Conservation (phyloP, 2,888 invertebrate species). For the Lochmaea crataegi region DNA sequence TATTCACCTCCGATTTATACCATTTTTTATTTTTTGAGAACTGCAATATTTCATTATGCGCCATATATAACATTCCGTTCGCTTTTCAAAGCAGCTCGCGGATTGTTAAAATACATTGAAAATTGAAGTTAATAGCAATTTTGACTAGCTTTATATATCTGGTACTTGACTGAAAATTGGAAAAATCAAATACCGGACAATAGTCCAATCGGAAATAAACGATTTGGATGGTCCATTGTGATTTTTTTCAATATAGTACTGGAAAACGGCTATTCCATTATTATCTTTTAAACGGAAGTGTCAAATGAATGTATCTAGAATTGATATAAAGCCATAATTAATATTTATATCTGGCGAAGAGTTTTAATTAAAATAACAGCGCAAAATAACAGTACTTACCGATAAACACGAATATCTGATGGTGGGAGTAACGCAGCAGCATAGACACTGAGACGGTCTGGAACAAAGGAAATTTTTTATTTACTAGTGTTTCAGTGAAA, state of each 20-base stretch:
- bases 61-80: background rate
- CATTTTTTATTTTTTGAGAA: background rate
- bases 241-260: background rate
- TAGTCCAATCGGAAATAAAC: constrained; percentile 8
- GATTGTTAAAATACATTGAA: background rate
- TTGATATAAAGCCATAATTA: background rate
- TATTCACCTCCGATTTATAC: background rate
- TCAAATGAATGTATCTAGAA: constrained; percentile 2
- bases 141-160: background rate
- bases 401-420: constrained; percentile 99
- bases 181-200: constrained; percentile 10
- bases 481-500: too few relatives aligned
- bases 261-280: background rate
- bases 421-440: constrained; percentile 97
- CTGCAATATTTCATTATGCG: background rate
- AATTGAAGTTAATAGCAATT: constrained; percentile 8
- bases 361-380: too few relatives aligned
- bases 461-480: constrained; percentile 63
- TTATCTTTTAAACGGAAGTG: background rate
- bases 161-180: constrained; percentile 3
- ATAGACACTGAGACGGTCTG: constrained; percentile 99
- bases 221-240: constrained; percentile 9
- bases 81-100: background rate
- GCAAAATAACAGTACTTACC: constrained; percentile 74
- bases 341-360: background rate